These are phyloP conservation scores for Catharus minimus DNA, from an alignment of 2,113 vertebrate genomes.

Conservation along the genomic window DNA sequence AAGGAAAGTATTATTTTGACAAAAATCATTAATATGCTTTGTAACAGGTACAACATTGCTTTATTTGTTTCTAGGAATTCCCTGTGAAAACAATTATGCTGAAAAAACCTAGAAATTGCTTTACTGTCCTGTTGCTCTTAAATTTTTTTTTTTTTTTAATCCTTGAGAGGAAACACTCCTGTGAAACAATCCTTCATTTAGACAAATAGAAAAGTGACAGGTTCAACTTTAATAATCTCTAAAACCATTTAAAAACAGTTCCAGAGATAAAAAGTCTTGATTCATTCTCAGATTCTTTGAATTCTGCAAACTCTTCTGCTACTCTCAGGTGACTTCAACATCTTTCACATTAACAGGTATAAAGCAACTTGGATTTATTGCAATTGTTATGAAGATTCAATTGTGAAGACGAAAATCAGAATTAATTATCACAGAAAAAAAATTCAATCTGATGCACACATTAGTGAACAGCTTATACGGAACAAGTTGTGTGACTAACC, in stretches of 20 bases:
- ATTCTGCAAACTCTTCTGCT: neutral
- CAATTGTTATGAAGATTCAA: neutral
- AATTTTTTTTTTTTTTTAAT: neutral
- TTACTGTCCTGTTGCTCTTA: neutral
- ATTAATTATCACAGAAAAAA: conserved; percentile 3
- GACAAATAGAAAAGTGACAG: neutral
- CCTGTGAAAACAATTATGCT: neutral
- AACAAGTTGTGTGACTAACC: neutral
- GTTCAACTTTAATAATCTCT: neutral
- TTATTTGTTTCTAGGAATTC: neutral
- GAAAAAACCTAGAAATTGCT: neutral
- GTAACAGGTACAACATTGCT: neutral
- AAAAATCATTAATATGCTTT: neutral
- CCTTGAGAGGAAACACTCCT: neutral
- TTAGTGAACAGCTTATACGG: neutral
- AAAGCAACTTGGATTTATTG: neutral
- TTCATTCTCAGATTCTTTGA: neutral
- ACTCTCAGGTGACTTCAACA: neutral
- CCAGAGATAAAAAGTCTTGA: neutral
- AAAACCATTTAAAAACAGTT: neutral
- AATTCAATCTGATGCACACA: neutral
- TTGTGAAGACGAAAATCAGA: conserved; percentile 13
- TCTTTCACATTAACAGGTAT: neutral
- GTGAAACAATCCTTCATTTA: neutral
- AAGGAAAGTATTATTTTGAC: neutral